phyloP scores from a whole-genome alignment of 2,888 invertebrate genomes.

The Pandemis corylana region DNA sequence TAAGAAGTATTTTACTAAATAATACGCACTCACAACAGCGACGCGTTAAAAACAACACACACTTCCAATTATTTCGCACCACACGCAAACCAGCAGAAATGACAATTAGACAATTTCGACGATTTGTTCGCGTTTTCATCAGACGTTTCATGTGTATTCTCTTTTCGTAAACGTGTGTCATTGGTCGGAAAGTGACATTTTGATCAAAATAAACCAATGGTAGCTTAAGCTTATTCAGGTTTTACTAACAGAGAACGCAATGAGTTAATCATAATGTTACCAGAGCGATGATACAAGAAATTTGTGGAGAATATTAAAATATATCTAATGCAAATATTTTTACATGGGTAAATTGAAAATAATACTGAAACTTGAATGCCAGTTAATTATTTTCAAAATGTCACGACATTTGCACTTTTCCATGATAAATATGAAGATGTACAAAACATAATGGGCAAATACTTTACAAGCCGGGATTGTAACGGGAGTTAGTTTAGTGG shows the following conservation, averaged over 20 bases:
- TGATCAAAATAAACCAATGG: constrained; percentile 9
- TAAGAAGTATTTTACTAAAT: constrained; percentile 20
- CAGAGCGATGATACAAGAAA: neutral
- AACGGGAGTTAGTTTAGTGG: too few species aligned
- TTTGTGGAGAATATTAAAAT: neutral
- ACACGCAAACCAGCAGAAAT: constrained; percentile 61
- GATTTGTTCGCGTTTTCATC: constrained; percentile 60
- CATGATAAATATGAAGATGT: too few species aligned
- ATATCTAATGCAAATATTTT: constrained; percentile 7
- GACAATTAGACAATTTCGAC: constrained; percentile 73
- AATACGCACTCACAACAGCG: constrained; percentile 45
- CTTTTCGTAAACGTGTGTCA: neutral
- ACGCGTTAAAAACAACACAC: constrained; percentile 51
- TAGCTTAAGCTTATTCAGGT: neutral
- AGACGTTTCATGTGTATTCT: neutral
- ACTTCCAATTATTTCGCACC: constrained; percentile 48
- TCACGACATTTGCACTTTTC: too few species aligned
- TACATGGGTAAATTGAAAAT: neutral
- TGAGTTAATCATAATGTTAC: constrained; percentile 19
- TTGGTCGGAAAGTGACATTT: constrained; percentile 9
- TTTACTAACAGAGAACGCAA: constrained; percentile 18
- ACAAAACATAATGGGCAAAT: too few species aligned
- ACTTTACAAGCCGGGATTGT: too few species aligned
- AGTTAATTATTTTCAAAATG: too few species aligned
- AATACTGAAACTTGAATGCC: too few species aligned